A percentile compares a stretch with the other conserved stretches of the same genome.
phyloP scores from a whole-genome alignment of 2,113 vertebrate genomes.

The Gobius niger region DNA sequence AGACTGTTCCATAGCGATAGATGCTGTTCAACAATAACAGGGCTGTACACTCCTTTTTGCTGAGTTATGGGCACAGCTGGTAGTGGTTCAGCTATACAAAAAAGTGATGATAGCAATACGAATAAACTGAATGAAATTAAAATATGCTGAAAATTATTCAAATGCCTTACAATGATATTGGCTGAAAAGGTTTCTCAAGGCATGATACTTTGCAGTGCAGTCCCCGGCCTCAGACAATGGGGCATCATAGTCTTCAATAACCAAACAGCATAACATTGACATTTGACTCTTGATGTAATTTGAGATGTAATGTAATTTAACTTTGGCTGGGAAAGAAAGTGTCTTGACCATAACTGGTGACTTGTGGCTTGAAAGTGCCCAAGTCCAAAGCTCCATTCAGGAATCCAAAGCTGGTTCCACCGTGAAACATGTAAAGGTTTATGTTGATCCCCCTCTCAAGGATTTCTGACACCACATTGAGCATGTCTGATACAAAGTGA shows the following conservation, averaged over 20 bases:
- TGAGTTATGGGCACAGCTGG: slow-evolving; percentile 57
- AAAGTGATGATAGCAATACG: background rate
- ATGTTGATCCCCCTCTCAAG: slow-evolving; percentile 83
- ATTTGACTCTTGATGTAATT: background rate
- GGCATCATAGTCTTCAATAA: slow-evolving; percentile 86
- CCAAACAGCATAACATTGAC: background rate
- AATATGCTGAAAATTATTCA: background rate
- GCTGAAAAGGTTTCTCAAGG: slow-evolving; percentile 82
- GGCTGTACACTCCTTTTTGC: slow-evolving; percentile 52
- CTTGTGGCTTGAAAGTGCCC: slow-evolving; percentile 83
- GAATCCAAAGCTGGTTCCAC: slow-evolving; percentile 93
- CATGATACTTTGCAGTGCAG: slow-evolving; percentile 86
- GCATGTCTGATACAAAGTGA: slow-evolving; percentile 78
- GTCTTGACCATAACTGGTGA: slow-evolving; percentile 87
- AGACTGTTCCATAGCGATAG: slow-evolving; percentile 88
- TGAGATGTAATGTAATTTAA: too few relatives aligned
- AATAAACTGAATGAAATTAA: background rate
- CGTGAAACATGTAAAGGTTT: slow-evolving; percentile 96
- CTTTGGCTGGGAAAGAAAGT: background rate
- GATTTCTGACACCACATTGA: slow-evolving; percentile 81
- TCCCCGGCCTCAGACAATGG: slow-evolving; percentile 90
- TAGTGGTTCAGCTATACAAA: slow-evolving; percentile 61
- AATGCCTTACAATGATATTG: slow-evolving; percentile 77
- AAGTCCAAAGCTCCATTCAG: slow-evolving; percentile 86
- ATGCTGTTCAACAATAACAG: slow-evolving; percentile 71